Base-by-base conservation (phyloP, 2,888 invertebrate species). In the Lepidochitona cinerea region DNA sequence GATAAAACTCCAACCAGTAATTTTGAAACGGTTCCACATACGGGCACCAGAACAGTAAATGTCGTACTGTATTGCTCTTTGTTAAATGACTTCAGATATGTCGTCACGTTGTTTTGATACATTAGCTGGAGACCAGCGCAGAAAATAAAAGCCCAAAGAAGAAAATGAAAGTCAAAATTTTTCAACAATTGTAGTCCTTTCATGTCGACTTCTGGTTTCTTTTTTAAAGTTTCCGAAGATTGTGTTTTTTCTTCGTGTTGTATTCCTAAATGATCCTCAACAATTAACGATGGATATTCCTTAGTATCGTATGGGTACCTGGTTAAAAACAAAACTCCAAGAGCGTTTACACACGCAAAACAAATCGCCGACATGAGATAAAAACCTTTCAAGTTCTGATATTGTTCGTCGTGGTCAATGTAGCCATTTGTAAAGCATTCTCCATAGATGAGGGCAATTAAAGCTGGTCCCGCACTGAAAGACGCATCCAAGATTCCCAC, bases 391-490 rank as follows among this genome's bases (percentile, higher is more conserved):
- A 86, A 68, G 54, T 86, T 75, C 59, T 85, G 85, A 54, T 84
- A 79, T 69, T 84, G 74, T 73, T 83, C 81, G 72, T 84, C 84
- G 12, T 69, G 70, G 18, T 49, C 32, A 6, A 54, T 75, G 71
- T 84, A 83, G 0, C 82, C 82, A 3, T 78, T 70, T 6, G 71
- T 75, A 71, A 85, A 86, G 37, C 75, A 29, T 7, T 73, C 66
- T 9, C 83, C 84, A 68, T 85, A 86, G 0, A 85, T 41, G 6
- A 82, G 75, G 0, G 84, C 77, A 69, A 84, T 77, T 6, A 85
- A 70, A 6, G 83, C 83, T 3, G 86, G 84, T 0, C 86, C 86
- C 0, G 78, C 84, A 69, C 84, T 84, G 76, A 84, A 85, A n/a
- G 77, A 79, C n/a, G 81, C 84, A 65, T 86, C 84, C 29, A 86